Evolutionary conservation across 2,113 vertebrate genomes (phyloP).

Genomic region (Ramphastos sulfuratus): DNA sequence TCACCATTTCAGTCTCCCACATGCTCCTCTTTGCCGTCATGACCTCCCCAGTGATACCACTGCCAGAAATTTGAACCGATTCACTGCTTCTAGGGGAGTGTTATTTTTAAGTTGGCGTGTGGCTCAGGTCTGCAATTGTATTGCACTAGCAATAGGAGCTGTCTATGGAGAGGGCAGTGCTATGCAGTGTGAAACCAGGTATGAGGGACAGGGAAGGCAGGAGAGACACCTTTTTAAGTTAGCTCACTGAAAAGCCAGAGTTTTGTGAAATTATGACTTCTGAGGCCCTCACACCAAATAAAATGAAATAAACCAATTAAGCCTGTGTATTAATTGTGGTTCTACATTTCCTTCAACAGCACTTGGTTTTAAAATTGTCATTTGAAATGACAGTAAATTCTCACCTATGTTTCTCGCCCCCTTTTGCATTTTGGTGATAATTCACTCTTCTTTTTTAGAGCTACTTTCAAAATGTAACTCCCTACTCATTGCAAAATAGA

Average conservation of each 20-base stretch:
- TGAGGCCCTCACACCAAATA: not conserved
- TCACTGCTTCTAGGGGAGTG: not conserved
- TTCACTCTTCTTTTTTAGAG: slow-evolving; percentile 13
- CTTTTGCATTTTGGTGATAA: not conserved
- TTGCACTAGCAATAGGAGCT: not conserved
- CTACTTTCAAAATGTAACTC: slow-evolving; percentile 34
- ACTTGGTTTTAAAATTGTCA: slow-evolving; percentile 7
- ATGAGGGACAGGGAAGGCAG: not conserved
- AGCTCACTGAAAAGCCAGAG: not conserved
- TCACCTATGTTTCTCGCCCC: not conserved
- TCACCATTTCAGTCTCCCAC: not conserved
- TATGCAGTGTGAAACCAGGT: not conserved
- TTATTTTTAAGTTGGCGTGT: not conserved
- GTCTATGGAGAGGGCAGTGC: not conserved
- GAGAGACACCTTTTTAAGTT: not conserved
- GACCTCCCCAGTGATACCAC: not conserved
- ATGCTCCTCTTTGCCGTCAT: not conserved
- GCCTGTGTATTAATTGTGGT: not conserved
- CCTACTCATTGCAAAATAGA: not conserved
- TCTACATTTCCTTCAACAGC: not conserved
- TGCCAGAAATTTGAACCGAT: not conserved
- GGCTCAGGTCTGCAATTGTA: not conserved
- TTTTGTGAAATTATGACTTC: not conserved
- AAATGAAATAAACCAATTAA: slow-evolving; percentile 46
- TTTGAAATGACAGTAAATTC: slow-evolving; percentile 40